Conservation (phyloP, 2,113 vertebrate genomes). For the Bubo blakistoni region DNA sequence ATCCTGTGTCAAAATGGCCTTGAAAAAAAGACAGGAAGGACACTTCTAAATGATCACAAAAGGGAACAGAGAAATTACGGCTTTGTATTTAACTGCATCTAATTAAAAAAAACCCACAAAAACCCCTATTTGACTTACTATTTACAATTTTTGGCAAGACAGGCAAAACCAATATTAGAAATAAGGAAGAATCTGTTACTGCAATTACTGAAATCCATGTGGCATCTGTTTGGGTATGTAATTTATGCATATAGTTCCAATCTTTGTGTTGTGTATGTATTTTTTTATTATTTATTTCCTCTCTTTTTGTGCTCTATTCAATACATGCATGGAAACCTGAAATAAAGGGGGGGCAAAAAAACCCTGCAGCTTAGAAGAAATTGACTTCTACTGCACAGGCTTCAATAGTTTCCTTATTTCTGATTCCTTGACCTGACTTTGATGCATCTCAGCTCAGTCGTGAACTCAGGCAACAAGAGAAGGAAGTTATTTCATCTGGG, state of each 20-base stretch:
- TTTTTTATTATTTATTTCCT: background rate
- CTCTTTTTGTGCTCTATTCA: background rate
- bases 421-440: slow-evolving; percentile 56
- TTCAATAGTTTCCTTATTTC: slow-evolving; percentile 18
- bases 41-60: background rate
- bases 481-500: slow-evolving; percentile 21
- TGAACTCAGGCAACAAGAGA: slow-evolving; percentile 24
- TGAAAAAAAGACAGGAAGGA: background rate
- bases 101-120: background rate
- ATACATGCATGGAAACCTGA: background rate
- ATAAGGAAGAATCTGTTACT: background rate
- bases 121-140: background rate
- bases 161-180: background rate
- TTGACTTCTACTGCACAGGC: background rate
- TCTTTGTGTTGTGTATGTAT: background rate
- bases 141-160: background rate
- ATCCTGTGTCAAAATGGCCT: background rate
- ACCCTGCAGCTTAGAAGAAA: background rate
- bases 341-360: background rate
- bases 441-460: background rate
- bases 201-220: background rate
- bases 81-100: background rate
- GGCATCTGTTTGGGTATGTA: background rate
- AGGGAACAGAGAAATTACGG: background rate
- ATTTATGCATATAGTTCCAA: background rate